Base-by-base conservation (phyloP, 2,113 vertebrate species). In the Anoura caudifer region DNA sequence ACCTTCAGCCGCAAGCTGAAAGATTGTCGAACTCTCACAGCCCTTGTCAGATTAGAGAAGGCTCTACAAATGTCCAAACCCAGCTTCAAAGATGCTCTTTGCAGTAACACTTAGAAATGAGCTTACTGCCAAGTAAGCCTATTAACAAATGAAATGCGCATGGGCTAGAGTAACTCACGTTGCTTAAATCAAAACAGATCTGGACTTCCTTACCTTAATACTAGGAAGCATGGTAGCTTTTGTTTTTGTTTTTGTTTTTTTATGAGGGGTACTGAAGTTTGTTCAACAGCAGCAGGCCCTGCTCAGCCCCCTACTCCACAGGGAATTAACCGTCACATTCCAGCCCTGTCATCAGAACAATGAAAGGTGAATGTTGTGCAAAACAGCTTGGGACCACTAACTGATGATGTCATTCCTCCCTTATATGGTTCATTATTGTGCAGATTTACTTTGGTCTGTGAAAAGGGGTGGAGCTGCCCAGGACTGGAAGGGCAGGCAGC, bases 341-440 rank as follows among this genome's bases (percentile, higher is more conserved):
- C 98, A 97, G 98, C 97, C 98, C 96, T 98, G 98, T 98, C 98
- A 99, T 98, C 98, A 98, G 97, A 98, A 98, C 98, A 98, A 98
- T 98, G 98, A 98, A 98, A 99, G 98, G 99, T 99, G 99, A 98
- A 98, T 98, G 98, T 98, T 98, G 98, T 98, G 98, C 96, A 97
- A 98, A 97, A 97, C 94, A 98, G 98, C 98, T 94, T 93, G 91
- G 98, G 98, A 98, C 98, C 89, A 98, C 97, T 94, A 61, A 95
- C 97, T 98, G 98, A 97, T 99, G 99, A 99, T 98, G 98, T 99
- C 98, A 99, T 98, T 95, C 97, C 96, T 98, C 90, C 97, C 98
- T 98, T 99, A 98, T 97, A 98, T 97, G 97, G 98, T 83, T 96
- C 97, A 97, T 96, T 98, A 98, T 98, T 98, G 98, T 98, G 98